phyloP scores from a whole-genome alignment of 1,140 invertebrate genomes.

The Macrostomum lignano region DNA sequence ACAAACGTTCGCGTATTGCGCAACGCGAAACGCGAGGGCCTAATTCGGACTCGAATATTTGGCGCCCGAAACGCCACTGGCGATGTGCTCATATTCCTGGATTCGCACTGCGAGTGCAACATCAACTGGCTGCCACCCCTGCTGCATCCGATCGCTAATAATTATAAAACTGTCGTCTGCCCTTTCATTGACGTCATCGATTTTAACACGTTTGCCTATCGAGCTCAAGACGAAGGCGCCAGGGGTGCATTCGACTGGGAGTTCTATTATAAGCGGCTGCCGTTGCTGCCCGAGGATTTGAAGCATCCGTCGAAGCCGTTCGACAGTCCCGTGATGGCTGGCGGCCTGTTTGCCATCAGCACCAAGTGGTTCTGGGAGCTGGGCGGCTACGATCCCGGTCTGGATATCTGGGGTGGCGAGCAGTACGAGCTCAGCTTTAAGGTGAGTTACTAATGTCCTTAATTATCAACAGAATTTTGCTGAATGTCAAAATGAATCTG shows the following conservation, averaged over 20 bases:
- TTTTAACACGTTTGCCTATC: conserved; percentile 50
- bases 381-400: conserved; percentile 37
- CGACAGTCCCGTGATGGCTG: conserved; percentile 42
- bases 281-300: conserved; percentile 48
- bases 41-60: conserved; percentile 56
- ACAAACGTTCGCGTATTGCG: conserved; percentile 40
- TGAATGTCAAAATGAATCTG: too few relatives aligned
- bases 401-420: conserved; percentile 41
- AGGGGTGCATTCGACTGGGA: conserved; percentile 86
- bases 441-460: too few relatives aligned
- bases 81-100: conserved; percentile 61
- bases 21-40: conserved; percentile 41
- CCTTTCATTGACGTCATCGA: conserved; percentile 85
- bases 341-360: conserved; percentile 38
- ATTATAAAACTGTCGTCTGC: conserved; percentile 62
- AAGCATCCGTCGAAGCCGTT: conserved; percentile 59
- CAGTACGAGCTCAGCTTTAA: conserved; percentile 40
- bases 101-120: conserved; percentile 74
- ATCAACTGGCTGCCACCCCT: conserved; percentile 78
- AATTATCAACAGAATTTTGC: too few relatives aligned
- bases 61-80: conserved; percentile 51
- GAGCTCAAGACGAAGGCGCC: conserved; percentile 56
- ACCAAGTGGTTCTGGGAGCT: conserved; percentile 37
- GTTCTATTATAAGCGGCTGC: conserved; percentile 71
- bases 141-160: conserved; percentile 54